These are phyloP conservation scores for Nothura maculosa DNA, from an alignment of 2,797 vertebrate species.

Conservation along the genomic window DNA sequence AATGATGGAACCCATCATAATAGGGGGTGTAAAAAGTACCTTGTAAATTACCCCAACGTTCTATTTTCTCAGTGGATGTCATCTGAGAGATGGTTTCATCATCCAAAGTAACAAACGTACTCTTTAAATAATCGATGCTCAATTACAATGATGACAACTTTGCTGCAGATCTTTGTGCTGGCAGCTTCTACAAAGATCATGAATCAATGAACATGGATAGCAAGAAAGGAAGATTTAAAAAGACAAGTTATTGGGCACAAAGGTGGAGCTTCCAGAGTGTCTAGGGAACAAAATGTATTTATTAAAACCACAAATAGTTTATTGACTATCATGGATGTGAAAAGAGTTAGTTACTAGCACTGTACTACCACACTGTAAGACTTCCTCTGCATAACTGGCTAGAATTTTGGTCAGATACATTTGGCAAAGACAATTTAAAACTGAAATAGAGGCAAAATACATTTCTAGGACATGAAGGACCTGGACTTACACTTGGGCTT, in stretches of 20 bases:
- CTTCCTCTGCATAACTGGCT: not conserved
- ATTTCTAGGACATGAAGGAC: not conserved
- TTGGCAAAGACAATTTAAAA: not conserved
- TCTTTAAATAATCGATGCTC: slow-evolving; percentile 65
- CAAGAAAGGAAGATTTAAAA: not conserved
- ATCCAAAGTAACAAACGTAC: slow-evolving; percentile 39
- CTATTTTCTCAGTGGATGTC: slow-evolving; percentile 21
- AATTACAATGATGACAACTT: slow-evolving; percentile 44
- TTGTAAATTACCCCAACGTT: slow-evolving; percentile 53
- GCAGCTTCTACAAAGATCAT: not conserved
- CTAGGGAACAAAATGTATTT: not conserved
- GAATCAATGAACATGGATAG: not conserved
- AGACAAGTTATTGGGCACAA: not conserved
- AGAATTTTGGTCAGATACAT: not conserved
- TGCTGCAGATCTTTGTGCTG: not conserved
- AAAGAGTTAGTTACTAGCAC: not conserved
- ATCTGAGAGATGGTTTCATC: slow-evolving; percentile 53
- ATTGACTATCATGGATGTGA: not conserved
- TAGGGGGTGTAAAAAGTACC: not conserved
- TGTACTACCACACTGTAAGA: not conserved
- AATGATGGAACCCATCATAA: not conserved
- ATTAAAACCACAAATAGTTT: not conserved
- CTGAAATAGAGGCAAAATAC: not conserved
- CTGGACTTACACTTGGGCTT: not conserved
- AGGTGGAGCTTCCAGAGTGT: not conserved